These are phyloP conservation scores for Deilephila elpenor DNA, from an alignment of 2,888 invertebrate genomes.

Conservation along the genomic window DNA sequence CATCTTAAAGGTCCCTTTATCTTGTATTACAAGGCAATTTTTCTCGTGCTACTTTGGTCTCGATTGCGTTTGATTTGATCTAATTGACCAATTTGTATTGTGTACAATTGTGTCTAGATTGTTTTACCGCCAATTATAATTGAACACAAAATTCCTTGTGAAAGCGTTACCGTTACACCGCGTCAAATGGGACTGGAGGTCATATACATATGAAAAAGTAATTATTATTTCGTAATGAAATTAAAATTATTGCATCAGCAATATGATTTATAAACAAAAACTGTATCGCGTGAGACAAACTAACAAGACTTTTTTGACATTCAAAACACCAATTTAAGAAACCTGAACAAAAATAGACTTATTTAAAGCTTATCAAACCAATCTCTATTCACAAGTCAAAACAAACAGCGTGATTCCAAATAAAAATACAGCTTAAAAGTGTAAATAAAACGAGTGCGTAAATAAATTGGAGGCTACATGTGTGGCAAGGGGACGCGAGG, in stretches of 20 bases:
- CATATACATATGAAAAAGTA: too few species aligned
- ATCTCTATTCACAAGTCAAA: constrained; percentile 19
- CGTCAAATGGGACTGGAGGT: too few species aligned
- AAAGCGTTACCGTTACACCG: too few species aligned
- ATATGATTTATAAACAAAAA: too few species aligned
- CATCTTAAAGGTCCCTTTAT: background rate
- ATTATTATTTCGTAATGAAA: too few species aligned
- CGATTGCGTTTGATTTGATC: background rate
- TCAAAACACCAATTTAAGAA: background rate
- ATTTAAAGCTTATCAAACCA: constrained; percentile 21
- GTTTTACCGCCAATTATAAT: background rate
- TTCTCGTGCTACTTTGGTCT: background rate
- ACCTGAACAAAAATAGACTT: background rate
- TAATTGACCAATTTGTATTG: constrained; percentile 2
- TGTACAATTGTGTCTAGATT: background rate
- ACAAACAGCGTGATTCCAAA: constrained; percentile 4
- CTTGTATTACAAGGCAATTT: background rate
- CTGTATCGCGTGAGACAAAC: background rate
- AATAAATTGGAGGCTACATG: constrained; percentile 21
- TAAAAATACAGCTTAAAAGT: background rate
- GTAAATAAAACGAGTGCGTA: constrained; percentile 16
- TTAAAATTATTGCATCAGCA: too few species aligned
- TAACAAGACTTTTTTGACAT: background rate
- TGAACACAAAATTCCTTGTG: too few species aligned
- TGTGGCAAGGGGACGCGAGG: constrained; percentile 11